Base-by-base conservation (phyloP, 1,140 invertebrate species). In the Leucophenga varia region DNA sequence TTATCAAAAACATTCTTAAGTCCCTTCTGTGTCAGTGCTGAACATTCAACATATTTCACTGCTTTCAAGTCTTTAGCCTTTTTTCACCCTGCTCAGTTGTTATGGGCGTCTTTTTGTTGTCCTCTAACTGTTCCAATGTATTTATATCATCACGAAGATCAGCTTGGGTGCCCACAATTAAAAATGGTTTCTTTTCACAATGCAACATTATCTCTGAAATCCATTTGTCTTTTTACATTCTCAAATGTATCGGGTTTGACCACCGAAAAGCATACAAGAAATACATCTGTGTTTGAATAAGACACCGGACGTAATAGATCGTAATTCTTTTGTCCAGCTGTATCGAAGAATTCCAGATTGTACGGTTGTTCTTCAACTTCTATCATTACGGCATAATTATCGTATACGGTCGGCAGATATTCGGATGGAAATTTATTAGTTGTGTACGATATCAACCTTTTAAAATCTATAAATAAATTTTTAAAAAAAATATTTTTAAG, bases 1-100 rank as follows among this genome's bases (percentile, higher is more conserved):
- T 99, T 97, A 78, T 99, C 97, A 77, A 99, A 99, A 1, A 99
- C 97, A 79, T 99, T 99, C 81, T 99, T 99, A 67, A 99, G 79
- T 64, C 97, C 97, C 89, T 98, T 99, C 84, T 96, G 94, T 74
- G 96, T 98, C 31, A 98, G 80, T 59, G 96, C 96, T 43, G 96
- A 99, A 77, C 97, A 99, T 79, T 99, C 97, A 3, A 99, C 97
- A 79, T 99, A 99, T 86, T 99, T 99, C 2, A 99, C 97, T 43
- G 97, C 97, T 79, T 95, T 96, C 59, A 99, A 80, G 83, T 99
- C 97, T 76, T 96, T 95, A 13, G 97, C 96, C 99, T 80, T 79
- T 97, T 98, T 74, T 98, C 95, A 40, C 95, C 95, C 75, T 93
- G 90, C 76, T 99, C 97, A 49, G 87, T 83, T 10, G 92, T 89